Percentiles rank a stretch among this genome's conserved stretches.
phyloP scores from a whole-genome alignment of 2,797 vertebrate genomes.

The Tangara arthus region DNA sequence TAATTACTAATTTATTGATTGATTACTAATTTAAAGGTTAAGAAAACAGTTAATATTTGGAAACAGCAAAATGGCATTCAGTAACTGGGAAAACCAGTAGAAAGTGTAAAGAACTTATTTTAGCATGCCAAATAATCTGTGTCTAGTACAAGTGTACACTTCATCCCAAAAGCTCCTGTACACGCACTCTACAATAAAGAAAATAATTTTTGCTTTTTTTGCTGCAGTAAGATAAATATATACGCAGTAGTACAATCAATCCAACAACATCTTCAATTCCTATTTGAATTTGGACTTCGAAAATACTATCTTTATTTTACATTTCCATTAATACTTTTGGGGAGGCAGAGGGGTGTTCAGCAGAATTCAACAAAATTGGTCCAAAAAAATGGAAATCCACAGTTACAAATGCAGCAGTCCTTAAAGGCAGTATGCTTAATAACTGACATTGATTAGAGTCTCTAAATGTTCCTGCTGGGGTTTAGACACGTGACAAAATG shows the following conservation, averaged over 20 bases:
- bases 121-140: neutral
- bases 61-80: neutral
- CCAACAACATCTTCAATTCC: neutral
- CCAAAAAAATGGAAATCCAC: neutral
- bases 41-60: neutral
- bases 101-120: neutral
- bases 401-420: neutral
- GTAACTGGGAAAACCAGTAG: neutral
- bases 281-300: neutral
- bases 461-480: neutral
- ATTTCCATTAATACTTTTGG: neutral
- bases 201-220: neutral
- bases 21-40: neutral
- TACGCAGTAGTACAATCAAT: neutral
- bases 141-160: too few relatives aligned
- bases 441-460: neutral
- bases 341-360: neutral
- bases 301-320: neutral
- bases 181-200: neutral
- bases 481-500: neutral
- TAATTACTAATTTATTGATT: fast-evolving
- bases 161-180: neutral
- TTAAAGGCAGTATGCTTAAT: neutral
- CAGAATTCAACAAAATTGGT: neutral
- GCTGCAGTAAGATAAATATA: neutral